Conservation (phyloP, 2,888 invertebrate genomes). For the Xestia rhomboidea region DNA sequence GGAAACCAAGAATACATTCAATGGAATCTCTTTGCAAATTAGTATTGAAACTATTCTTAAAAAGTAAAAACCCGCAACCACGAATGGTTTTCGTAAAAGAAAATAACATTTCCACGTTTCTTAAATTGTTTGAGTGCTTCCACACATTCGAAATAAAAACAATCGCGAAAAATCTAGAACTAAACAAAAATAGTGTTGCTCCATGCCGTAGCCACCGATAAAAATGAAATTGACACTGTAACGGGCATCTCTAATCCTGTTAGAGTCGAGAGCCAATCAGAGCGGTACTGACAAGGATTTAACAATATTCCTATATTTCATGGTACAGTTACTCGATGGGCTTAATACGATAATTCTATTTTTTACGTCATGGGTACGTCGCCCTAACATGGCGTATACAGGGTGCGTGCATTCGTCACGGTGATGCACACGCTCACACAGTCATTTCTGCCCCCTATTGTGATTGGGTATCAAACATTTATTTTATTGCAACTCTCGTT, state of each 20-base stretch:
- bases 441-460: slow-evolving; percentile 77
- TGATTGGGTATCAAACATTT: slow-evolving; percentile 84
- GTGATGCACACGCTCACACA: slow-evolving; percentile 77
- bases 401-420: slow-evolving; percentile 83
- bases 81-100: not conserved
- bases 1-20: not conserved
- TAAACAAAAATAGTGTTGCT: slow-evolving; percentile 19
- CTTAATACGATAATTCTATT: slow-evolving; percentile 80
- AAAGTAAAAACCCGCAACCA: not conserved
- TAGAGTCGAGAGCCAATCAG: slow-evolving; percentile 61
- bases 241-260: slow-evolving; percentile 64
- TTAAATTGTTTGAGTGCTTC: slow-evolving; percentile 12
- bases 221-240: slow-evolving; percentile 62
- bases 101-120: slow-evolving; percentile 10
- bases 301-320: slow-evolving; percentile 85
- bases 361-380: slow-evolving; percentile 82
- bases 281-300: slow-evolving; percentile 69
- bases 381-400: slow-evolving; percentile 76
- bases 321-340: slow-evolving; percentile 80
- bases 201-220: slow-evolving; percentile 24
- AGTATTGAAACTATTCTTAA: not conserved
- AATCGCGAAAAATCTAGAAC: slow-evolving; percentile 7
- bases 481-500: slow-evolving; percentile 85
- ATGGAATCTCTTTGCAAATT: not conserved
- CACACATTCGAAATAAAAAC: slow-evolving; percentile 10